Evolutionary conservation across 2,113 vertebrate species (phyloP), one percentile per base, ranked within the genome.

Genomic region (Hemibagrus wyckioides): DNA sequence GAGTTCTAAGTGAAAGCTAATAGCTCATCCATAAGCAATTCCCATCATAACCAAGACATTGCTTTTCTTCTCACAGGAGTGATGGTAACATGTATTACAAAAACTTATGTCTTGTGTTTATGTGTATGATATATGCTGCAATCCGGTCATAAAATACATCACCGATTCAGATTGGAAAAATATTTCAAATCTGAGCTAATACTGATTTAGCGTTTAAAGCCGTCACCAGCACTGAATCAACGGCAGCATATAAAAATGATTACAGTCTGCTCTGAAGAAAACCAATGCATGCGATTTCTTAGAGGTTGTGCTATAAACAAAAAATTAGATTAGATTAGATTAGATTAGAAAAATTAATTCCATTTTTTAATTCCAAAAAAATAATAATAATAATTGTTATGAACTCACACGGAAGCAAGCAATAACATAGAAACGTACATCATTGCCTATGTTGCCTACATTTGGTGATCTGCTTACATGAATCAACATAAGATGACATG

Each of bases 81-180:
- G 67, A 69, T 69, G 65, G 15, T 13, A 67, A 44, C 0, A 23
- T 44, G 39, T 23, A 25, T 25, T 44, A 44, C 6, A 44, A 44
- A 75, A 75, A 44, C 6, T 90, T 93, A 91, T 92, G 92, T 89
- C 92, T 30, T 41, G 90, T 93, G 90, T 88, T 90, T 85, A 87
- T 30, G 28, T 30, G 44, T 14, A 30, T 19, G 14, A 77, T 77
- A 30, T 52, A 17, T 52, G n/a, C 73, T 30, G 14, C 15, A 30
- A 30, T 52, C 28, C 5, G 28, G 75, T 52, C 75, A 76, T n/a
- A 48, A 48, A 76, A 44, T 76, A 14, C 41, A 48, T 13, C 21
- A 13, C 69, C 13, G 36, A 11, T 41, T 73, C 69, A 41, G 8
- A 25, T 41, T 5, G 8, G 67, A 36, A 71, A 65, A 69, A 73